Conservation (phyloP, 2,797 vertebrate genomes). For the Neostethus bicornis region DNA sequence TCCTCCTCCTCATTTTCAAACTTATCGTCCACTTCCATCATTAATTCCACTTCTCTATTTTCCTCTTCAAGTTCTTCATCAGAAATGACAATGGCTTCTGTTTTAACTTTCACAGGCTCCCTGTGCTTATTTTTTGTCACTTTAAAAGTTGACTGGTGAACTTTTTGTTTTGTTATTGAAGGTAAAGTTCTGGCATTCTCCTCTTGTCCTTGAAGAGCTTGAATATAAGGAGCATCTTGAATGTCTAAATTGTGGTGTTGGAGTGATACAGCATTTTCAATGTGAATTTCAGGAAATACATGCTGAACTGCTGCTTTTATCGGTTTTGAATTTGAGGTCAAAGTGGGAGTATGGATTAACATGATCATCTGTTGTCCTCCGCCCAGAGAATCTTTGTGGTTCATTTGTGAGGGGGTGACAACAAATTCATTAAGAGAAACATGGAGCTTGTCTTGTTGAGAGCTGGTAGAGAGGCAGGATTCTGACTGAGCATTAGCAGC, state of each 20-base stretch:
- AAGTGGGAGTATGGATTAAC: conserved; percentile 45
- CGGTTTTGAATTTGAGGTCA: conserved; percentile 34
- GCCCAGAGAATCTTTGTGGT: conserved; percentile 25
- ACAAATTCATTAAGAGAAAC: conserved; percentile 15
- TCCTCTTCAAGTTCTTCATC: conserved; percentile 87
- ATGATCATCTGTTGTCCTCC: conserved; percentile 45
- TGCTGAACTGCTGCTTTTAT: conserved; percentile 6
- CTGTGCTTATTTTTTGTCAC: conserved; percentile 27
- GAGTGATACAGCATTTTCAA: conserved; percentile 54
- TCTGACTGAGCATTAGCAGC: conserved; percentile 44
- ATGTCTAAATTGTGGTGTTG: conserved; percentile 45
- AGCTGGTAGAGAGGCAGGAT: conserved; percentile 31
- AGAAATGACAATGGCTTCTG: conserved; percentile 93
- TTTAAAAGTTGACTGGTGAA: conserved; percentile 4
- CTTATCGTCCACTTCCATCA: conserved; percentile 70
- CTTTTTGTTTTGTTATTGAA: conserved; percentile 6
- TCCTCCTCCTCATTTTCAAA: conserved; percentile 77
- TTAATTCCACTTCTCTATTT: conserved; percentile 32
- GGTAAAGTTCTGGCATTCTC: conserved; percentile 3
- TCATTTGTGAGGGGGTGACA: conserved; percentile 27
- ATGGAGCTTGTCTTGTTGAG: conserved; percentile 26
- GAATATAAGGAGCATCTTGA: conserved; percentile 27
- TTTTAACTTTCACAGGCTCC: conserved; percentile 81
- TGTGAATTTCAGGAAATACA: conserved; percentile 47
- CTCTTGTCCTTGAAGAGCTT: conserved; percentile 1